These are phyloP conservation scores for Aegotheles bennettii DNA, from an alignment of 2,113 vertebrate species.

Conservation along the genomic window DNA sequence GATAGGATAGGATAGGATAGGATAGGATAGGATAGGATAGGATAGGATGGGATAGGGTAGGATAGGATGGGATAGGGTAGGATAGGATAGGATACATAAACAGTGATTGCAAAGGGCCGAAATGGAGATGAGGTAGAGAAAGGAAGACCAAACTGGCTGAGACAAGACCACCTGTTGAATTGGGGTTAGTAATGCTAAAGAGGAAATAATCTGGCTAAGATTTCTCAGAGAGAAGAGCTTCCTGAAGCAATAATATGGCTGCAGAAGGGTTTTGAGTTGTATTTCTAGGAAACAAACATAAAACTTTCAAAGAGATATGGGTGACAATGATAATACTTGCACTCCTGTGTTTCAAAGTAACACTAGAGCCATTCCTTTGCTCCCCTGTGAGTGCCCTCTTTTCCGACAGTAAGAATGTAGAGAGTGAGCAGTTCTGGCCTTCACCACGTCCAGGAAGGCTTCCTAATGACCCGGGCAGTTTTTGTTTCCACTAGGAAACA, in stretches of 20 bases:
- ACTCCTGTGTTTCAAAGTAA: not conserved
- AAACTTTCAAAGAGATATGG: not conserved
- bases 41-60: too few relatives aligned
- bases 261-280: not conserved
- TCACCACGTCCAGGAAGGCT: not conserved
- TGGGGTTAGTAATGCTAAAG: not conserved
- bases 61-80: too few relatives aligned
- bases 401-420: not conserved
- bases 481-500: not conserved
- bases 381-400: not conserved
- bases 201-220: not conserved
- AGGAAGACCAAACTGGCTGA: not conserved
- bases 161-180: not conserved
- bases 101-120: not conserved
- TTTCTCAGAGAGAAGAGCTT: not conserved
- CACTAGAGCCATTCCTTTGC: not conserved
- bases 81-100: not conserved
- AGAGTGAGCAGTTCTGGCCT: not conserved
- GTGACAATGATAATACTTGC: not conserved
- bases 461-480: not conserved
- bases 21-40: too few relatives aligned
- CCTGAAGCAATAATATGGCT: not conserved
- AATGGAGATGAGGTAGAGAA: not conserved
- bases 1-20: too few relatives aligned
- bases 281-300: not conserved